Evolutionary conservation across 1,140 invertebrate species (phyloP).

Genomic region (Trachelipus rathkii): DNA sequence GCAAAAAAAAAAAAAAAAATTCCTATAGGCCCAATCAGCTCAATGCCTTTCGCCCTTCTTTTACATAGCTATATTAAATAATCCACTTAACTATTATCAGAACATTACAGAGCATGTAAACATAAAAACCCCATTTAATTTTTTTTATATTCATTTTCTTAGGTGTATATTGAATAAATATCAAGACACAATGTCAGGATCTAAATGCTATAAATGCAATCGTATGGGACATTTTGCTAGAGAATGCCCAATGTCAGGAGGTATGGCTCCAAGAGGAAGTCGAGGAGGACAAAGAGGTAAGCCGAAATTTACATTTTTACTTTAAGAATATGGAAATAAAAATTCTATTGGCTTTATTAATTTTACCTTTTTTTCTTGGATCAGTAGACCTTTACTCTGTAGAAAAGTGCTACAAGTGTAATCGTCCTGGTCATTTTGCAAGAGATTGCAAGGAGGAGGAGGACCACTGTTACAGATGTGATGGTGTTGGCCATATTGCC

Average conservation of each 20-base stretch:
- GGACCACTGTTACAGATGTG: constrained; percentile 81
- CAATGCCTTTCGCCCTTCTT: no score
- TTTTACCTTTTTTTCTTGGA: neutral
- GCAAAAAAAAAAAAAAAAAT: no score
- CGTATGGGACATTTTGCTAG: constrained; percentile 56
- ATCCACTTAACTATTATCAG: no score
- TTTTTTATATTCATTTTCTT: no score
- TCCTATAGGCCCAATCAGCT: no score
- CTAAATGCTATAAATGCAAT: constrained; percentile 83
- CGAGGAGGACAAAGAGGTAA: constrained; percentile 39
- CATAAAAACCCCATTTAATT: no score
- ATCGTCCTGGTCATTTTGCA: constrained; percentile 58
- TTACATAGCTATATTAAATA: no score
- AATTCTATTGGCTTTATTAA: neutral
- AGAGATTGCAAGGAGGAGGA: constrained; percentile 55
- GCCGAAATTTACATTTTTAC: constrained; percentile 16
- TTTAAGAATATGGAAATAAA: neutral
- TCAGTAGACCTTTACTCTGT: constrained; percentile 6
- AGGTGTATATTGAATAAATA: no score
- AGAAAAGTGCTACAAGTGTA: constrained; percentile 76
- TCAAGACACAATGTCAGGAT: constrained; percentile 36
- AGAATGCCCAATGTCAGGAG: constrained; percentile 50
- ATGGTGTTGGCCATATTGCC: constrained; percentile 80
- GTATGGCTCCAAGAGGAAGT: constrained; percentile 30
- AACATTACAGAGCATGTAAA: no score